phyloP scores from a whole-genome alignment of 2,113 vertebrate species.

The Heloderma charlesbogerti region DNA sequence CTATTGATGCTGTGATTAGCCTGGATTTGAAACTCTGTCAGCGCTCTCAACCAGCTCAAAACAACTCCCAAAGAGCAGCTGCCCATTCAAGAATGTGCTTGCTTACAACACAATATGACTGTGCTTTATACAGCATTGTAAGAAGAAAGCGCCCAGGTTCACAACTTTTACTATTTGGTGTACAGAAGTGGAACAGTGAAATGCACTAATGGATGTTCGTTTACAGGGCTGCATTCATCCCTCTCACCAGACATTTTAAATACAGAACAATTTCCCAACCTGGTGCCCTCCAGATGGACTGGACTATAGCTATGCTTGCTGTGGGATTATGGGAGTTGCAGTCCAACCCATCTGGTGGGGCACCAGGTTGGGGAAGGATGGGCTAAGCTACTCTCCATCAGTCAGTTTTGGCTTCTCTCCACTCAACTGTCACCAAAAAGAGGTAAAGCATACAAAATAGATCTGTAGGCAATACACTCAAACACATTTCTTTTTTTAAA shows the following conservation, averaged over 20 bases:
- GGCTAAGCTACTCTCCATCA: neutral
- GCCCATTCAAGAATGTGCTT: neutral
- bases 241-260: neutral
- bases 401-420: neutral
- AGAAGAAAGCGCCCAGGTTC: neutral
- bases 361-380: neutral
- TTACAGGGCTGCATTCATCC: neutral
- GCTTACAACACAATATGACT: neutral
- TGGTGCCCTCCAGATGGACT: no score
- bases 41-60: neutral
- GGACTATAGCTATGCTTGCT: no score
- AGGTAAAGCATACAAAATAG: no score
- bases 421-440: no score
- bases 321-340: no score
- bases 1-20: neutral
- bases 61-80: neutral
- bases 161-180: neutral
- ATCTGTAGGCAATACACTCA: neutral
- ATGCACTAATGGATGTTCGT: neutral
- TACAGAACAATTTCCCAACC: neutral
- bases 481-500: neutral
- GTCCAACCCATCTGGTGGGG: neutral
- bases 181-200: neutral
- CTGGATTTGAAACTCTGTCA: neutral
- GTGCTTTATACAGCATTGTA: neutral